Conservation (phyloP, 2,797 vertebrate genomes). For the Borostomias antarcticus region DNA sequence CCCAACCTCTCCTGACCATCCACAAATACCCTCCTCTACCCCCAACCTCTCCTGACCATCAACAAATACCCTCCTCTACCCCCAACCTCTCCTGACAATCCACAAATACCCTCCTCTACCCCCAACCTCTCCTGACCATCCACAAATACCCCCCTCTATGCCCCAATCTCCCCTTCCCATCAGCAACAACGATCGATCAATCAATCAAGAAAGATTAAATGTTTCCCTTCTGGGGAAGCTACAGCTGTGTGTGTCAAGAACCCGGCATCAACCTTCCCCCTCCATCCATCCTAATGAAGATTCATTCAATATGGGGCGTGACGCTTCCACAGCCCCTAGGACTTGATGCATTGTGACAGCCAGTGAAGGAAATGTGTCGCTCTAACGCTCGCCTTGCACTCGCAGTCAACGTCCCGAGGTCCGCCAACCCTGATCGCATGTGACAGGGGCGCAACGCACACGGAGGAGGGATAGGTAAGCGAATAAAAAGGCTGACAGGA, state of each 20-base stretch:
- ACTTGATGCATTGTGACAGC: conserved; percentile 69
- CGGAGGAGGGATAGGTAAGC: conserved; percentile 53
- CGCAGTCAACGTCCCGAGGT: conserved; percentile 45
- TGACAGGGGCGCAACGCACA: conserved; percentile 67
- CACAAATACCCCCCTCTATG: background rate
- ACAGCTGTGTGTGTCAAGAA: conserved; percentile 34
- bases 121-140: background rate
- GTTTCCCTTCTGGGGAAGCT: conserved; percentile 29
- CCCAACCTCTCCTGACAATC: background rate
- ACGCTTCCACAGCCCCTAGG: conserved; percentile 31
- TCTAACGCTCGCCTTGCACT: conserved; percentile 59
- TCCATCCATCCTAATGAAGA: conserved; percentile 57
- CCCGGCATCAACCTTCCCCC: background rate
- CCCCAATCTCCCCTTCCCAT: background rate
- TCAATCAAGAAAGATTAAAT: conserved; percentile 20
- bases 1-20: background rate
- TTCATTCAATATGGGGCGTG: conserved; percentile 61
- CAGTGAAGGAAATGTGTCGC: conserved; percentile 39
- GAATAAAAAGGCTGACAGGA: conserved; percentile 16
- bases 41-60: background rate
- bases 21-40: background rate
- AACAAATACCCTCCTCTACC: background rate
- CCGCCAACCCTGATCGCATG: conserved; percentile 65
- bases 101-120: background rate
- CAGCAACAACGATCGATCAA: conserved; percentile 22